Evolutionary conservation across 2,113 vertebrate genomes (phyloP).

Genomic region (Numenius arquata): DNA sequence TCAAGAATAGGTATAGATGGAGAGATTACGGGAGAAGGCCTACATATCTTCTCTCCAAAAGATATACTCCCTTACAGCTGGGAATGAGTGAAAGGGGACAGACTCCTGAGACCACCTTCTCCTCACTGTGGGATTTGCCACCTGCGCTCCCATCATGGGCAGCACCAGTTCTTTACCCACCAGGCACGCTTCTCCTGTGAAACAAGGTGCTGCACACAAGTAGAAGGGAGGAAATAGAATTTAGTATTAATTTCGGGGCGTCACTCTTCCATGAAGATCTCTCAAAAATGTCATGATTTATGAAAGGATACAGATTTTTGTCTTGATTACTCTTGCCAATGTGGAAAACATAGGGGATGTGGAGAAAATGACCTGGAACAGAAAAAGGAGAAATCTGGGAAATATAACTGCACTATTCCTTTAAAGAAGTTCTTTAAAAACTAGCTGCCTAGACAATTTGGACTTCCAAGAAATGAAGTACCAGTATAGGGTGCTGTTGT

Average conservation of each 20-base stretch:
- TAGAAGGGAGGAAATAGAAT: background rate
- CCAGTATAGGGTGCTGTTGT: background rate
- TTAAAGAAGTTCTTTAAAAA: background rate
- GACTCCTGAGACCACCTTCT: background rate
- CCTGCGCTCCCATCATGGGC: background rate
- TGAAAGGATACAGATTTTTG: background rate
- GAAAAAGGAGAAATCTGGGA: background rate
- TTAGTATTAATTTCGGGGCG: background rate
- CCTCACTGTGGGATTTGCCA: background rate
- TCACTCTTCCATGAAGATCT: background rate
- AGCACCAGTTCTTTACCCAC: background rate
- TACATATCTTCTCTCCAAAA: background rate
- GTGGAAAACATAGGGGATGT: background rate
- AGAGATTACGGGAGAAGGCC: background rate
- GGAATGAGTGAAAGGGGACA: background rate
- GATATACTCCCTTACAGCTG: background rate
- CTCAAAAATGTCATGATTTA: background rate
- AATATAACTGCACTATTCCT: background rate
- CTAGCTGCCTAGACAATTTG: background rate
- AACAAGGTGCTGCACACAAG: background rate
- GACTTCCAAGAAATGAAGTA: background rate
- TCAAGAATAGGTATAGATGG: background rate
- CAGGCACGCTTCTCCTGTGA: background rate
- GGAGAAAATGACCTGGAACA: background rate
- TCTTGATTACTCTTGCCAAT: background rate